phyloP scores from a whole-genome alignment of 2,888 invertebrate genomes.

The Rosalia funebris region DNA sequence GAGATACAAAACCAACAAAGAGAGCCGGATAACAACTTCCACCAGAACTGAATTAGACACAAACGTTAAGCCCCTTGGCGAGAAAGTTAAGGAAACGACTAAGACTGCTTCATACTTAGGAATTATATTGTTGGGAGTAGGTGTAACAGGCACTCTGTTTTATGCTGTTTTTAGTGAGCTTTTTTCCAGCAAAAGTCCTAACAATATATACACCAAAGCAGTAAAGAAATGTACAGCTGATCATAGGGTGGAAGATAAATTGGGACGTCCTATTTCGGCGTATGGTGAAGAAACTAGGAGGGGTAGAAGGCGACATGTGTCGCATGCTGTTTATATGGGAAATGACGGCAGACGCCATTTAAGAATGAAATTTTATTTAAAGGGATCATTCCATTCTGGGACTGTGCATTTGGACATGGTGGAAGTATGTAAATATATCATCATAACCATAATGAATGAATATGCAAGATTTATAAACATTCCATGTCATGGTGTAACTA shows the following conservation, averaged over 20 bases:
- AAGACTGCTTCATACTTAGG: constrained; percentile 88
- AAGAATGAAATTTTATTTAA: constrained; percentile 90
- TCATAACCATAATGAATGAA: too few species aligned
- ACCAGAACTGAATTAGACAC: constrained; percentile 55
- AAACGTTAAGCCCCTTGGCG: constrained; percentile 74
- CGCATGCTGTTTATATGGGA: constrained; percentile 78
- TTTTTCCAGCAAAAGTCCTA: constrained; percentile 88
- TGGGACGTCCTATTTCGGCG: constrained; percentile 90
- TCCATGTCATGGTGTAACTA: too few species aligned
- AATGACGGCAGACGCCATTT: constrained; percentile 79
- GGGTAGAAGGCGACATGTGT: constrained; percentile 78
- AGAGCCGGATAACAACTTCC: constrained; percentile 30
- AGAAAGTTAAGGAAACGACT: constrained; percentile 88
- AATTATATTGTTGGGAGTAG: constrained; percentile 77
- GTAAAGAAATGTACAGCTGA: constrained; percentile 80
- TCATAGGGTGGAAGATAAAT: constrained; percentile 78
- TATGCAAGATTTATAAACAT: too few species aligned
- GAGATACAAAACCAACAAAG: constrained; percentile 37
- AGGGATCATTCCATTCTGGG: constrained; percentile 83
- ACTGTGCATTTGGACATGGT: constrained; percentile 88
- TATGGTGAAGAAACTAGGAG: constrained; percentile 88
- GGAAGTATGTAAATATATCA: constrained; percentile 69
- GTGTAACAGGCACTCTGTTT: constrained; percentile 83
- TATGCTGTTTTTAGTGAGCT: constrained; percentile 87
- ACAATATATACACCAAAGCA: constrained; percentile 84